Evolutionary conservation across 2,888 invertebrate species (phyloP).

Genomic region (Torymus auratus): DNA sequence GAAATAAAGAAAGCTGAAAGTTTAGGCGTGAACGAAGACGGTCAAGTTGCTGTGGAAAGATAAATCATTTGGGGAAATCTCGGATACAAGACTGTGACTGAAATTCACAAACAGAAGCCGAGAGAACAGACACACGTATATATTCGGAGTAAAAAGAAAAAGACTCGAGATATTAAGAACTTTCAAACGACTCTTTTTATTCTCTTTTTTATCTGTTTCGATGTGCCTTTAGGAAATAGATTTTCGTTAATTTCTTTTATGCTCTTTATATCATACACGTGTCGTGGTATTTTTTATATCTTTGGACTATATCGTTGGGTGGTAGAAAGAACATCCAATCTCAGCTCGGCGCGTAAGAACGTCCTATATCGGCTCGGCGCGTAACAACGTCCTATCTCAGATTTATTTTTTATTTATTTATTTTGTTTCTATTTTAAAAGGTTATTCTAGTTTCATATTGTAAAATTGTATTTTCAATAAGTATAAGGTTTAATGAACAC

Average conservation of each 20-base stretch:
- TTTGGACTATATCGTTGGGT: no score
- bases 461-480: no score
- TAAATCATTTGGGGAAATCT: conserved; percentile 17
- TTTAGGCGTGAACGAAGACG: not conserved
- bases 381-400: no score
- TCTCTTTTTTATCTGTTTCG: conserved; percentile 19
- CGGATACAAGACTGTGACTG: not conserved
- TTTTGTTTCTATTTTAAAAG: no score
- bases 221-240: conserved; percentile 21
- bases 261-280: no score
- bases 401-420: no score
- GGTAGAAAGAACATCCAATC: no score
- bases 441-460: no score
- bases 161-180: conserved; percentile 25
- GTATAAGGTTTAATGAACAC: no score
- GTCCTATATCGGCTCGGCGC: no score
- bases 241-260: conserved; percentile 29
- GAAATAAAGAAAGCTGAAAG: not conserved
- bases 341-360: no score
- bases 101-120: conserved; percentile 36
- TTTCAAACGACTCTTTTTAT: conserved; percentile 33
- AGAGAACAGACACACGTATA: not conserved
- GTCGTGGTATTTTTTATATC: no score
- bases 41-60: conserved; percentile 16
- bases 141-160: not conserved